Percentiles rank a stretch among this genome's conserved stretches.
These are phyloP conservation scores for Prietella phreatophila DNA, from an alignment of 2,113 vertebrate species.

Conservation along the genomic window DNA sequence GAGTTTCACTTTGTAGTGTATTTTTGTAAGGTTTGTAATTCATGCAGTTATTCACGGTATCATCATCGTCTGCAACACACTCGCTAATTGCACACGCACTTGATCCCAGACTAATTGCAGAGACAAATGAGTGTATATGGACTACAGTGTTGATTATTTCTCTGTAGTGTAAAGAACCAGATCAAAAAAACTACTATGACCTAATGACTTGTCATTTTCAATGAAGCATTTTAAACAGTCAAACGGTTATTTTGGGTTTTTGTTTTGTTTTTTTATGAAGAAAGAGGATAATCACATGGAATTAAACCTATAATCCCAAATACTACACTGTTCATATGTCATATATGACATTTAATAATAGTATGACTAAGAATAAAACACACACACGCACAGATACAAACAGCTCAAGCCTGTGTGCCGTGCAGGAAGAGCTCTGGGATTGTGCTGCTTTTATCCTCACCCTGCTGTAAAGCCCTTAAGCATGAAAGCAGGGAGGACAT, in stretches of 20 bases:
- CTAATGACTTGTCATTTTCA: background rate
- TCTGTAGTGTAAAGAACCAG: background rate
- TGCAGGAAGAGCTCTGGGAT: slow-evolving; percentile 2
- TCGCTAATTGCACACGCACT: background rate
- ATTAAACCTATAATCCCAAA: background rate
- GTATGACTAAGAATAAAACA: background rate
- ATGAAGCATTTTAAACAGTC: background rate
- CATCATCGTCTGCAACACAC: background rate
- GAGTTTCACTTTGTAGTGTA: too few relatives aligned
- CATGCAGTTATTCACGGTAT: background rate
- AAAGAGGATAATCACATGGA: background rate
- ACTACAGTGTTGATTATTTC: background rate
- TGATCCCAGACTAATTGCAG: background rate
- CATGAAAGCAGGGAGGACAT: slow-evolving; percentile 11
- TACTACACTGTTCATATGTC: background rate
- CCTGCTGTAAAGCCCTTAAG: slow-evolving; percentile 21
- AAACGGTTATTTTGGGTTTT: background rate
- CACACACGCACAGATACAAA: background rate
- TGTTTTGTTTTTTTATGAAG: background rate
- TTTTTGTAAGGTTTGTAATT: background rate
- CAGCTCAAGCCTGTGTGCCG: background rate
- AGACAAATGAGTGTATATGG: background rate
- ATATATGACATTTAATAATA: background rate
- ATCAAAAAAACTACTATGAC: background rate
- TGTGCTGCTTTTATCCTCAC: background rate